Evolutionary conservation across 2,888 invertebrate species (phyloP).

Genomic region (Drosophila dives): DNA sequence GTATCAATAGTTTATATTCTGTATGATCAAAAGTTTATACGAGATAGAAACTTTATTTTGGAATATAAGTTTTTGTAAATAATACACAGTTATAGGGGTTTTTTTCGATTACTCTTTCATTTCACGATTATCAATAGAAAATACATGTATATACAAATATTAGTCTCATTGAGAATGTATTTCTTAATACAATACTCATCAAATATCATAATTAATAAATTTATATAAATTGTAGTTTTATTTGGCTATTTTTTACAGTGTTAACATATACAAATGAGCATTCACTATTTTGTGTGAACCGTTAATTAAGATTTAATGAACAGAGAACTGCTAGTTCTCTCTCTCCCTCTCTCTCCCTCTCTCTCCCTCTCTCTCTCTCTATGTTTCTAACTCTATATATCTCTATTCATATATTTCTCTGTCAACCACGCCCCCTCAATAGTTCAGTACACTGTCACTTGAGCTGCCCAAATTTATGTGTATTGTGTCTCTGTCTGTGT

Average conservation of each 20-base stretch:
- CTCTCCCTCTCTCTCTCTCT: neutral
- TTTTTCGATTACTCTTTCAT: neutral
- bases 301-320: slow-evolving; percentile 80
- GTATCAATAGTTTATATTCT: too few species aligned
- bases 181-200: neutral
- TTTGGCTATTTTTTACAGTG: neutral
- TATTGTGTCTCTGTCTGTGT: slow-evolving; percentile 8
- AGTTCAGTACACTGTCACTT: slow-evolving; percentile 22
- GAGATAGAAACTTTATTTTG: neutral
- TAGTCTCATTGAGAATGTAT: neutral
- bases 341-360: neutral
- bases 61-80: neutral
- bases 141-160: neutral
- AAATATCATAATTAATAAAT: neutral
- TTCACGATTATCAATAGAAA: neutral
- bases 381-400: neutral
- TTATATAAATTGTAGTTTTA: neutral
- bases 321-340: slow-evolving; percentile 14
- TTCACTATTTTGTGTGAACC: slow-evolving; percentile 46
- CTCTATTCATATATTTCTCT: neutral
- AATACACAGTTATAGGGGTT: neutral
- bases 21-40: neutral
- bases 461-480: slow-evolving; percentile 30
- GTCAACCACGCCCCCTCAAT: slow-evolving; percentile 30
- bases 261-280: slow-evolving; percentile 28